Percentiles rank a stretch among this genome's conserved stretches.
These are phyloP conservation scores for Salvelinus alpinus DNA, from an alignment of 2,113 vertebrate genomes.

Conservation along the genomic window DNA sequence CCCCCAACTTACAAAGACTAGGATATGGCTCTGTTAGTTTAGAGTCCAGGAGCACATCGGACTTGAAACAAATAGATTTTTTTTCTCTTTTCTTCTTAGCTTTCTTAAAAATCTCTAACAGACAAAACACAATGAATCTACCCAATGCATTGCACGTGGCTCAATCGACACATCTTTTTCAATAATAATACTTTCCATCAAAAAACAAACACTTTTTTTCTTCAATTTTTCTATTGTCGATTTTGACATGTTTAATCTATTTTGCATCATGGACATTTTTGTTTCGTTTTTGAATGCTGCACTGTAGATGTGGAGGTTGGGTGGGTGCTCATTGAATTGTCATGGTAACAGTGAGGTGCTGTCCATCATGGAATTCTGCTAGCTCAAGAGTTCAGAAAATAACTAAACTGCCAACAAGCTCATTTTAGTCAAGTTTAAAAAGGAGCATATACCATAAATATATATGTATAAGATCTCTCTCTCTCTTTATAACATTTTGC, in stretches of 20 bases:
- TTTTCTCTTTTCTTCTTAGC: constrained; percentile 71
- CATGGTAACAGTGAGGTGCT: constrained; percentile 58
- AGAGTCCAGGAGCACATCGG: constrained; percentile 80
- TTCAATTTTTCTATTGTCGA: constrained; percentile 70
- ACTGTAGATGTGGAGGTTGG: constrained; percentile 55
- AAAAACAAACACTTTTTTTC: constrained; percentile 69
- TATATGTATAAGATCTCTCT: constrained; percentile 65
- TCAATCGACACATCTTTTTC: constrained; percentile 79
- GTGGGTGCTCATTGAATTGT: constrained; percentile 47
- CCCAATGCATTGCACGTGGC: constrained; percentile 85
- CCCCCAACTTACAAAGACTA: constrained; percentile 82
- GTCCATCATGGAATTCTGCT: constrained; percentile 23
- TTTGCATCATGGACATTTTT: constrained; percentile 25
- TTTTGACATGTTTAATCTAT: constrained; percentile 61
- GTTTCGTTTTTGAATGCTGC: constrained; percentile 44
- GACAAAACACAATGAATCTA: constrained; percentile 82
- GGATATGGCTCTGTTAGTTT: constrained; percentile 78
- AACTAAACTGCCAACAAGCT: constrained; percentile 78
- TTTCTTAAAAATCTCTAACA: constrained; percentile 84
- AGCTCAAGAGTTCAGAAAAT: constrained; percentile 70
- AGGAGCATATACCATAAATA: constrained; percentile 79
- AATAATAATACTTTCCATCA: constrained; percentile 81
- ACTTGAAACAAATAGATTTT: constrained; percentile 80
- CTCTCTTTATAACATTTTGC: constrained; percentile 56
- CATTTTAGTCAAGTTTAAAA: constrained; percentile 67